Conservation (phyloP, 2,888 invertebrate species). For the Brachyopa scutellaris region DNA sequence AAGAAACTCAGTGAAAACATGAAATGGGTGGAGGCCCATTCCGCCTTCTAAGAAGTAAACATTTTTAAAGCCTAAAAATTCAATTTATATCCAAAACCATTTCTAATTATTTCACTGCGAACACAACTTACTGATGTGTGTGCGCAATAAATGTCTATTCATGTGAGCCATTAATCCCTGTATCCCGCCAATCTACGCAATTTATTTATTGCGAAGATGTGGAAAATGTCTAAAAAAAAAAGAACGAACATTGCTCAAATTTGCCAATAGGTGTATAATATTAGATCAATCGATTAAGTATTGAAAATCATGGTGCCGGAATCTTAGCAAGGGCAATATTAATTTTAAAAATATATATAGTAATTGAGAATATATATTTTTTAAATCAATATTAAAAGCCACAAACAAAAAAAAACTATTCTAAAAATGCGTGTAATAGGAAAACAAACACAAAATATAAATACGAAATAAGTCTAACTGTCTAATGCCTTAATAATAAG, state of each 20-base stretch:
- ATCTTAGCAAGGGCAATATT: slow-evolving; percentile 76
- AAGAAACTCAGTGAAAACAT: slow-evolving; percentile 38
- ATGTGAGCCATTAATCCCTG: slow-evolving; percentile 55
- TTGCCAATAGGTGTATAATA: slow-evolving; percentile 68
- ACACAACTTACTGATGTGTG: slow-evolving; percentile 13
- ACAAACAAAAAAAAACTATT: slow-evolving; percentile 26
- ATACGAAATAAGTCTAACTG: slow-evolving; percentile 59
- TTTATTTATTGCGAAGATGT: slow-evolving; percentile 39
- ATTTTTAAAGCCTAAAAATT: not conserved
- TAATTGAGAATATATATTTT: slow-evolving; percentile 58
- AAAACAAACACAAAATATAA: slow-evolving; percentile 18
- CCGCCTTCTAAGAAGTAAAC: not conserved
- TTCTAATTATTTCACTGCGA: slow-evolving; percentile 19
- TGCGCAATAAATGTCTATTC: slow-evolving; percentile 56
- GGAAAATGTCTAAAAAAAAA: not conserved
- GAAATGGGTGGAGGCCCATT: slow-evolving; percentile 9
- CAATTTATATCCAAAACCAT: not conserved
- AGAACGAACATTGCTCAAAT: slow-evolving; percentile 45
- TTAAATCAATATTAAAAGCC: slow-evolving; percentile 64
- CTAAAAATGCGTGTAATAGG: slow-evolving; percentile 23
- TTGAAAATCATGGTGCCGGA: slow-evolving; percentile 76
- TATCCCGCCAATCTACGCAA: slow-evolving; percentile 62
- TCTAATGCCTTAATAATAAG: slow-evolving; percentile 54
- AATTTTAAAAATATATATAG: slow-evolving; percentile 72
- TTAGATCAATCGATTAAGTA: slow-evolving; percentile 63